Conservation (phyloP, 1,140 invertebrate genomes). For the Neodiprion fabricii region DNA sequence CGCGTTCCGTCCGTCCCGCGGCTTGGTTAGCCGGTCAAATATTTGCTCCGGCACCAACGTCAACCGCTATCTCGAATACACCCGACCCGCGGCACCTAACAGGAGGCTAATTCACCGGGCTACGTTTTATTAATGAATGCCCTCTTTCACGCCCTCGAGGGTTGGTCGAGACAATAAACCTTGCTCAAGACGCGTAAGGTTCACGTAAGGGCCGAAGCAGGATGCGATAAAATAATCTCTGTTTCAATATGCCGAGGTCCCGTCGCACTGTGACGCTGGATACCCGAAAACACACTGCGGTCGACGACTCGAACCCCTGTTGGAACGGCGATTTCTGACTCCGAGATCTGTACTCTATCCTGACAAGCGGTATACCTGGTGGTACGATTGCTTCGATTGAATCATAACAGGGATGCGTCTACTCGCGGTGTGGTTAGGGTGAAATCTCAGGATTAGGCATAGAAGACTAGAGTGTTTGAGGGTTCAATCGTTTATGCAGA, state of each 20-base stretch:
- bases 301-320: slow-evolving; percentile 8
- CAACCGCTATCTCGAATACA: slow-evolving; percentile 46
- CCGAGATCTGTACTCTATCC: too few species aligned
- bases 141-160: slow-evolving; percentile 21
- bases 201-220: background rate
- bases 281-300: slow-evolving; percentile 28
- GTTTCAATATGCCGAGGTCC: slow-evolving; percentile 28
- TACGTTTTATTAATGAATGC: slow-evolving; percentile 26
- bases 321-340: too few species aligned
- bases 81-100: slow-evolving; percentile 32
- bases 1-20: background rate
- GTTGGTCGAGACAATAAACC: slow-evolving; percentile 43
- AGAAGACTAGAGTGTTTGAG: too few species aligned
- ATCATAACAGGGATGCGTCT: too few species aligned
- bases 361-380: too few species aligned
- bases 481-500: too few species aligned
- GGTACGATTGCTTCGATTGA: too few species aligned
- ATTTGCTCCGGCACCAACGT: slow-evolving; percentile 47
- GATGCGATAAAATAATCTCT: slow-evolving; percentile 39
- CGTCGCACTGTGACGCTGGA: background rate
- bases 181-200: slow-evolving; percentile 22
- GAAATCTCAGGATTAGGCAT: too few species aligned
- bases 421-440: too few species aligned
- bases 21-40: slow-evolving; percentile 53
- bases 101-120: slow-evolving; percentile 47